Conservation (phyloP, 1,140 invertebrate genomes). For the Musca domestica region DNA sequence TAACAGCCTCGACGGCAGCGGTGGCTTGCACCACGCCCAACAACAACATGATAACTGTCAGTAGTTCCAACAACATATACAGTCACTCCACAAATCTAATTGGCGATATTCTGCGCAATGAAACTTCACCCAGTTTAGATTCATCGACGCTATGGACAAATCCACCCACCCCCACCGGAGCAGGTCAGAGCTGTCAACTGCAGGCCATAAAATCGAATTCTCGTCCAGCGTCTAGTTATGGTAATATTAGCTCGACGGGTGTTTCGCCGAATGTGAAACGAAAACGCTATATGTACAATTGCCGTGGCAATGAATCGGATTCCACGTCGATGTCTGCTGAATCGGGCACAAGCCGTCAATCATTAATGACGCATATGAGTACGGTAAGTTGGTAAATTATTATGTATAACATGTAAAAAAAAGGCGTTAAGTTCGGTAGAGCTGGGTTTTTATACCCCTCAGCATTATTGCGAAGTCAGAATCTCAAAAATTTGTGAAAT, state of each 20-base stretch:
- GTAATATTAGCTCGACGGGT: slow-evolving; percentile 48
- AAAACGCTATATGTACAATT: slow-evolving; percentile 42
- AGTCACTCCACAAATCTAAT: neutral
- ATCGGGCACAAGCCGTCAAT: slow-evolving; percentile 64
- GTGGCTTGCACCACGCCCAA: too few species aligned
- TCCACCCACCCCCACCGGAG: slow-evolving; percentile 26
- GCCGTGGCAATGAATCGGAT: slow-evolving; percentile 58
- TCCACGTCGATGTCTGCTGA: slow-evolving; percentile 67
- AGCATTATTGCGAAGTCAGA: too few species aligned
- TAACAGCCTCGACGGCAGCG: neutral
- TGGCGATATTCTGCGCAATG: slow-evolving; percentile 33
- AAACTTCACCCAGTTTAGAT: slow-evolving; percentile 39
- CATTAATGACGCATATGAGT: slow-evolving; percentile 57
- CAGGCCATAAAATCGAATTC: slow-evolving; percentile 42
- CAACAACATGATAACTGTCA: too few species aligned
- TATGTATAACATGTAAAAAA: too few species aligned
- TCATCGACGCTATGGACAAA: slow-evolving; percentile 40
- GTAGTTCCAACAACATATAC: neutral
- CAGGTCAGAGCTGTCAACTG: slow-evolving; percentile 27
- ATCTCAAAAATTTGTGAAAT: too few species aligned
- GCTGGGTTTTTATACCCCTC: too few species aligned
- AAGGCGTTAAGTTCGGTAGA: too few species aligned
- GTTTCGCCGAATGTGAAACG: slow-evolving; percentile 47
- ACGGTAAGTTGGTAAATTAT: slow-evolving; percentile 53
- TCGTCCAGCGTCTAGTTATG: slow-evolving; percentile 54